Evolutionary conservation across 2,888 invertebrate genomes (phyloP).

Genomic region (Andricus quercusramuli): DNA sequence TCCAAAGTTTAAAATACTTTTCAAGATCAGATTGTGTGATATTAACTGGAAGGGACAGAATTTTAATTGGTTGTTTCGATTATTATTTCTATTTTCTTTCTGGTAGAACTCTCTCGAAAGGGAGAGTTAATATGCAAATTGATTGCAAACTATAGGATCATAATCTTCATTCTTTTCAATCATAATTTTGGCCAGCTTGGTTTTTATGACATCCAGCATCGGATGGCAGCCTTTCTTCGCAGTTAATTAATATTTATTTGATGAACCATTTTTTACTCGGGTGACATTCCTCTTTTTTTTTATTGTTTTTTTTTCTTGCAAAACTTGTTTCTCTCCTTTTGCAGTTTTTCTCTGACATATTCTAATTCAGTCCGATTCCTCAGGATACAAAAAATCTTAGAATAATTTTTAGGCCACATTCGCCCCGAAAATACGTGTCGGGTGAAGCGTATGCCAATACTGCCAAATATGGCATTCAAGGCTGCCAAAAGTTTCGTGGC

Average conservation of each 20-base stretch:
- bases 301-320: not conserved
- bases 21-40: not conserved
- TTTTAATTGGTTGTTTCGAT: not conserved
- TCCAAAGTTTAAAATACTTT: not conserved
- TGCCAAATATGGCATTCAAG: slow-evolving; percentile 58
- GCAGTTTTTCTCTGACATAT: not conserved
- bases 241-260: not conserved
- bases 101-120: not conserved
- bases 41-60: not conserved
- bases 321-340: not conserved
- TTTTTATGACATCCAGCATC: not conserved
- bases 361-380: not conserved
- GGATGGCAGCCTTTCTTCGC: too few relatives aligned
- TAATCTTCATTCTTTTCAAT: slow-evolving; percentile 5
- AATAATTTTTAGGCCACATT: not conserved
- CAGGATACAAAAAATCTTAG: not conserved
- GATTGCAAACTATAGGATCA: not conserved
- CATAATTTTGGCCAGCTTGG: not conserved
- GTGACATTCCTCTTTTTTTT: not conserved
- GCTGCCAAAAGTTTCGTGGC: slow-evolving; percentile 52
- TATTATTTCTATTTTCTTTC: not conserved
- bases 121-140: slow-evolving; percentile 3
- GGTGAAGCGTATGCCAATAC: slow-evolving; percentile 49
- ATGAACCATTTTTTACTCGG: not conserved
- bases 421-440: slow-evolving; percentile 9